Base-by-base conservation (phyloP, 2,888 invertebrate genomes). In the Girardia tigrina region DNA sequence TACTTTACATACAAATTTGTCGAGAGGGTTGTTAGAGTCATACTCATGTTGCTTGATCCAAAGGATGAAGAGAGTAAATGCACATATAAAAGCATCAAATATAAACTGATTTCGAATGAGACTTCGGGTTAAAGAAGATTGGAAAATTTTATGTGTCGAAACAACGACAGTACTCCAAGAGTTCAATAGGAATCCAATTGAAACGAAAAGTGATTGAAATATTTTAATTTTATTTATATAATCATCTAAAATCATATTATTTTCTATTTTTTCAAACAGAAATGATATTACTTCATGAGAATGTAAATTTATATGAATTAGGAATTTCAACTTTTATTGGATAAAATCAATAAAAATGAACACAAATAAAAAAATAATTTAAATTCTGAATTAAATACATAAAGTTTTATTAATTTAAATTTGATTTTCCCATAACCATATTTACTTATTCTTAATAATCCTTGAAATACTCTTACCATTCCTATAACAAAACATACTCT, bases 101-200 rank as follows among this genome's bases (percentile, higher is more conserved):
- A 56, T 8, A n/a, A 56, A 56, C n/a, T 56, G 56, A 16, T 56
- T 56, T 56, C 56, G n/a, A 56, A 56, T 56, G 8, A 56, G 56
- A n/a, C 23, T 56, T n/a, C 20, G 4, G 6, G n/a, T 56, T n/a
- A 56, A n/a, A 56, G 56, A 12, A 20, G 56, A 56, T 56, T 56
- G 56, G n/a, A 56, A 56, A 20, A 56, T 56, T 56, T 56, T 56
- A n/a, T 56, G 23, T 20, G n/a, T 56, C 23, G 56, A 56, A 8
- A 56, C 4, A n/a, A 56, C n/a, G 8, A 56, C n/a, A 56, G 8
- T 12, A 56, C 56, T 56, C 56, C 56, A 56, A 2, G 56, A 56
- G n/a, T 56, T 56, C 23, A 56, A 56, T 56, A 56, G 4, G 56
- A 56, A 56, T 56, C 56, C 56, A 56, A 56, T 20, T 20, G 20